Evolutionary conservation across 2,888 invertebrate genomes (phyloP).

Genomic region (Dryobotodes eremita): DNA sequence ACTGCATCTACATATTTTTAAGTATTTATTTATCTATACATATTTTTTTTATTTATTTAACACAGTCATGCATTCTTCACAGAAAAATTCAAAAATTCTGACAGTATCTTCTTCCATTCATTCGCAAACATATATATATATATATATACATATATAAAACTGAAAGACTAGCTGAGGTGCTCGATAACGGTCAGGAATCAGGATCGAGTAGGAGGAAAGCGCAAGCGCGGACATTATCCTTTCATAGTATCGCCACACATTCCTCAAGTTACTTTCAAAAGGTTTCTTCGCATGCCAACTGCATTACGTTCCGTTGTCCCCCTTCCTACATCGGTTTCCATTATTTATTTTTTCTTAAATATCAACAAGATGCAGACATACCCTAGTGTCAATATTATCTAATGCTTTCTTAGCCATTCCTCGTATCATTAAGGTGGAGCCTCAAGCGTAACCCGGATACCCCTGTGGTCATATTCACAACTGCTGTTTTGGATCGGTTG

Average conservation of each 20-base stretch:
- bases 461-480: too few relatives aligned
- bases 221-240: slow-evolving; percentile 14
- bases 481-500: too few relatives aligned
- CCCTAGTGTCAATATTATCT: not conserved
- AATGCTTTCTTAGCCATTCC: not conserved
- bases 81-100: too few relatives aligned
- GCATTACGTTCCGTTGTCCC: slow-evolving; percentile 35
- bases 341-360: not conserved
- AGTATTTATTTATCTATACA: too few relatives aligned
- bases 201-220: slow-evolving; percentile 1
- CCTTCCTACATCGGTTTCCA: slow-evolving; percentile 2
- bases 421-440: too few relatives aligned
- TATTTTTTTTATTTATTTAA: too few relatives aligned
- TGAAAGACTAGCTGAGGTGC: not conserved
- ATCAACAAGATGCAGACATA: not conserved
- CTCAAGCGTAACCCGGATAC: too few relatives aligned
- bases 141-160: not conserved
- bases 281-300: slow-evolving; percentile 53
- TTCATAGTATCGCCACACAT: slow-evolving; percentile 50
- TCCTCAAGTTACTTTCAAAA: slow-evolving; percentile 58
- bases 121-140: too few relatives aligned
- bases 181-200: not conserved
- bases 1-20: too few relatives aligned
- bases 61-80: too few relatives aligned
- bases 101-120: too few relatives aligned